Conservation (phyloP, 2,797 vertebrate species). For the Enteromius radiatus region DNA sequence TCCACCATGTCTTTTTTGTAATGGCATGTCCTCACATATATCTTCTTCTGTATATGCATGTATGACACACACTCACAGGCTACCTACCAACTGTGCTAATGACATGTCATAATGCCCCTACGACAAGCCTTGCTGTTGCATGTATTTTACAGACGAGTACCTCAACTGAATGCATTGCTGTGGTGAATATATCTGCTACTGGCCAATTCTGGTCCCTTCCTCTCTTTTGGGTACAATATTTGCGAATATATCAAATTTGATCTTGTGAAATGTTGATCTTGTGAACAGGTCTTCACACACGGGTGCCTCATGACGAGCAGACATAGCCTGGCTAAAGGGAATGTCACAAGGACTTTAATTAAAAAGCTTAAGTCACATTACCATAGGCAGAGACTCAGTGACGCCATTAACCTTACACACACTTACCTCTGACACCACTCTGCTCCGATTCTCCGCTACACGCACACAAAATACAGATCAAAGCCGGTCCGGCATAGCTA, state of each 20-base stretch:
- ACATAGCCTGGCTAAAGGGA: slow-evolving; percentile 8
- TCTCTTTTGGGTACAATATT: background rate
- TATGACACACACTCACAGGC: slow-evolving; percentile 32
- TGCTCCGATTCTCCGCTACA: background rate
- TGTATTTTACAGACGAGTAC: too few relatives aligned
- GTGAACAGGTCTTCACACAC: background rate
- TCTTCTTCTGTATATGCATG: background rate
- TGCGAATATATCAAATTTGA: background rate
- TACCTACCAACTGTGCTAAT: slow-evolving; percentile 21
- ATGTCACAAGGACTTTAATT: slow-evolving; percentile 17
- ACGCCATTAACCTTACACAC: background rate
- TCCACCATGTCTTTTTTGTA: background rate
- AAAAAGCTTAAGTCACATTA: slow-evolving; percentile 24
- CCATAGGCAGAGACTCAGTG: slow-evolving; percentile 3
- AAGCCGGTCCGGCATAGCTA: slow-evolving; percentile 4
- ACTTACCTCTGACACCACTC: background rate
- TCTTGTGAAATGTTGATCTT: background rate
- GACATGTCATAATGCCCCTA: slow-evolving; percentile 22
- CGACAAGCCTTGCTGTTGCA: background rate
- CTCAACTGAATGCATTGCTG: too few relatives aligned
- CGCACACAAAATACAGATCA: slow-evolving; percentile 27
- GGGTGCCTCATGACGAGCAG: background rate
- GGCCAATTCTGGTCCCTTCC: too few relatives aligned
- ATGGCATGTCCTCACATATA: background rate
- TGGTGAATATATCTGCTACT: background rate